These are phyloP conservation scores for Drosophila anomalipes DNA, from an alignment of 2,888 invertebrate genomes.

Conservation along the genomic window DNA sequence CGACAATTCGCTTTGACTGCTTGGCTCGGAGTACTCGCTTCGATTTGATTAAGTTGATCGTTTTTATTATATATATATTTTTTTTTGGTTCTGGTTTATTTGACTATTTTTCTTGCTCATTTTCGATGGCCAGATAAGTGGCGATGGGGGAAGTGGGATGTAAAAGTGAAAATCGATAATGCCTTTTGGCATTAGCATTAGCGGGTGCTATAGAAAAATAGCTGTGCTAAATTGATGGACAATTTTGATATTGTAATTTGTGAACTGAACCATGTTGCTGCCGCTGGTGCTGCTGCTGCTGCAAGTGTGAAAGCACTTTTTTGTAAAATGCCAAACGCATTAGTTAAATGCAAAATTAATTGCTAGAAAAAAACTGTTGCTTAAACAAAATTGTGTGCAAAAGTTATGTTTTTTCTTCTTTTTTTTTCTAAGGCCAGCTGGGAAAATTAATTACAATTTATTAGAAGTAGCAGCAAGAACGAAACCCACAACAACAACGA, in stretches of 20 bases:
- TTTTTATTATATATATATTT: background rate
- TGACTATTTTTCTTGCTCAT: slow-evolving; percentile 8
- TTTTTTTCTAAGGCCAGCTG: slow-evolving; percentile 58
- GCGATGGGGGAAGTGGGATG: background rate
- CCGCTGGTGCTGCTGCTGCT: slow-evolving; percentile 15
- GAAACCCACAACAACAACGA: slow-evolving; percentile 7
- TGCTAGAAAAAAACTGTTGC: slow-evolving; percentile 37
- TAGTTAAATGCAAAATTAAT: slow-evolving; percentile 76
- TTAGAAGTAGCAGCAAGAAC: slow-evolving; percentile 39
- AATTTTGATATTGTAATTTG: slow-evolving; percentile 72
- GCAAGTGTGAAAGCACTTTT: slow-evolving; percentile 45
- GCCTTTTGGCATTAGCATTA: slow-evolving; percentile 59
- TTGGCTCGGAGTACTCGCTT: slow-evolving; percentile 23
- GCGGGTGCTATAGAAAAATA: slow-evolving; percentile 5
- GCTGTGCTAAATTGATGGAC: slow-evolving; percentile 52
- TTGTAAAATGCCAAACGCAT: slow-evolving; percentile 60
- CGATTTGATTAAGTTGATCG: slow-evolving; percentile 68
- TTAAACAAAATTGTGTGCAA: slow-evolving; percentile 34
- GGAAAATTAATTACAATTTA: slow-evolving; percentile 78
- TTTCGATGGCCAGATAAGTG: slow-evolving; percentile 36
- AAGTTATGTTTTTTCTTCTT: slow-evolving; percentile 39
- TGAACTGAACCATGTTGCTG: slow-evolving; percentile 29
- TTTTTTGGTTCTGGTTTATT: slow-evolving; percentile 1
- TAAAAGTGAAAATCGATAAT: slow-evolving; percentile 71
- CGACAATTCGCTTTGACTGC: slow-evolving; percentile 57